Evolutionary conservation across 2,797 vertebrate species (phyloP).

Genomic region (Aulostomus chinensis): DNA sequence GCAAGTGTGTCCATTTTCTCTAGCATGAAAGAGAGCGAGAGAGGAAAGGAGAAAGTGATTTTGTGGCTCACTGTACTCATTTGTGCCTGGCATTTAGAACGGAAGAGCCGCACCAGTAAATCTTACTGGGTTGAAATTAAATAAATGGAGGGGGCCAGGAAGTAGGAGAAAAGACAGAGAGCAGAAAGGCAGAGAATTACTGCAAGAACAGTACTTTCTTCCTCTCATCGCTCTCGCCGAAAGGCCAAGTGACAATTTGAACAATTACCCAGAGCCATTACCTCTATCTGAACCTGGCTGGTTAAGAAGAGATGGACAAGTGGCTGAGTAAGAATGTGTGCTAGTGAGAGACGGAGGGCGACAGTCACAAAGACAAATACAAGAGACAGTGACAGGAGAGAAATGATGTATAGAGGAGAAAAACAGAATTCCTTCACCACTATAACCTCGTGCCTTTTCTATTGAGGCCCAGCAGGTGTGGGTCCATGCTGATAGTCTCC

Average conservation of each 20-base stretch:
- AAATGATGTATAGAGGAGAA: too few relatives aligned
- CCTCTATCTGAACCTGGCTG: constrained; percentile 67
- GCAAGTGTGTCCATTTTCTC: background rate
- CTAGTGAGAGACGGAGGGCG: constrained; percentile 4
- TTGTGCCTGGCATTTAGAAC: constrained; percentile 42
- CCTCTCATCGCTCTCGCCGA: constrained; percentile 66
- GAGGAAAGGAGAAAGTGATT: background rate
- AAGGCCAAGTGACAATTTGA: constrained; percentile 84
- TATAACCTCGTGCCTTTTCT: too few relatives aligned
- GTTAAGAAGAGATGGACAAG: constrained; percentile 47
- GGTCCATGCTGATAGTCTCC: too few relatives aligned
- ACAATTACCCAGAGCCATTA: constrained; percentile 80
- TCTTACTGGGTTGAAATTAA: constrained; percentile 55
- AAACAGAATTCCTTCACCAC: too few relatives aligned
- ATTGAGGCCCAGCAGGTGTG: too few relatives aligned
- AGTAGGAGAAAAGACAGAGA: constrained; percentile 36
- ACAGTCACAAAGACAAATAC: background rate
- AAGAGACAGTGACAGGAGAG: background rate
- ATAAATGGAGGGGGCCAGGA: constrained; percentile 35
- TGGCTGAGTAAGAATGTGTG: constrained; percentile 3
- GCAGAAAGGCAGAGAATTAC: constrained; percentile 59
- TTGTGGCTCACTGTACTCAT: constrained; percentile 22
- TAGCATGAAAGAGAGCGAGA: background rate
- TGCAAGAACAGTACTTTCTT: constrained; percentile 63
- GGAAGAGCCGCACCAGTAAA: constrained; percentile 36